Conservation (phyloP, 2,797 vertebrate species). For the Selene dorsalis region DNA sequence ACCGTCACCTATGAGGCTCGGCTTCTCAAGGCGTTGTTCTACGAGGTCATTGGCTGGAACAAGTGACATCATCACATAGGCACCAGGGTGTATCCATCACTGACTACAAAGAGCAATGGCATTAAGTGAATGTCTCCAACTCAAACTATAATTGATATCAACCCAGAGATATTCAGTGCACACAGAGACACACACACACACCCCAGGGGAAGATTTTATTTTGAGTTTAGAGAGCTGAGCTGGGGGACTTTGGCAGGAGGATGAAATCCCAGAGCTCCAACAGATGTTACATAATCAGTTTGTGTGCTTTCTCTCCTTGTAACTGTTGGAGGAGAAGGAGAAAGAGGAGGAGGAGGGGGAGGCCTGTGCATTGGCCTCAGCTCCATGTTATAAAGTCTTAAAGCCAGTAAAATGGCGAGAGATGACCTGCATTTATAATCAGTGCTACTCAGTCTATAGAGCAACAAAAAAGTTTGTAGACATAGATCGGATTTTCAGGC, state of each 20-base stretch:
- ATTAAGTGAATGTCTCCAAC: neutral
- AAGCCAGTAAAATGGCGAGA: neutral
- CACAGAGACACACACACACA: constrained; percentile 18
- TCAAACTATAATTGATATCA: neutral
- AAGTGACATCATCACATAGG: constrained; percentile 59
- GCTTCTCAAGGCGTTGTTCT: constrained; percentile 91
- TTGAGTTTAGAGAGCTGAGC: constrained; percentile 21
- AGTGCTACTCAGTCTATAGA: neutral
- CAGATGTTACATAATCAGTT: constrained; percentile 13
- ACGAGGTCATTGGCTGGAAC: constrained; percentile 91
- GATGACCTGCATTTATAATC: neutral
- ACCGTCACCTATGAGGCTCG: constrained; percentile 95
- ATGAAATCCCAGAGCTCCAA: neutral
- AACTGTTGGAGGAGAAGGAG: neutral
- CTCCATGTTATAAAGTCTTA: neutral
- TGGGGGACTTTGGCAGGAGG: constrained; percentile 1
- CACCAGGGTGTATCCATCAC: neutral
- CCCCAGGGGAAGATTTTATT: constrained; percentile 9
- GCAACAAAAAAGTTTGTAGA: neutral
- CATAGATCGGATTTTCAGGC: neutral
- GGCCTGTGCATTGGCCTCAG: too few relatives aligned
- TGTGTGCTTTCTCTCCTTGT: neutral
- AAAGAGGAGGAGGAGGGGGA: neutral
- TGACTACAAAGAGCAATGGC: neutral
- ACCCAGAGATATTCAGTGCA: neutral